Conservation (phyloP, 2,797 vertebrate genomes). For the Naso thynnoides region DNA sequence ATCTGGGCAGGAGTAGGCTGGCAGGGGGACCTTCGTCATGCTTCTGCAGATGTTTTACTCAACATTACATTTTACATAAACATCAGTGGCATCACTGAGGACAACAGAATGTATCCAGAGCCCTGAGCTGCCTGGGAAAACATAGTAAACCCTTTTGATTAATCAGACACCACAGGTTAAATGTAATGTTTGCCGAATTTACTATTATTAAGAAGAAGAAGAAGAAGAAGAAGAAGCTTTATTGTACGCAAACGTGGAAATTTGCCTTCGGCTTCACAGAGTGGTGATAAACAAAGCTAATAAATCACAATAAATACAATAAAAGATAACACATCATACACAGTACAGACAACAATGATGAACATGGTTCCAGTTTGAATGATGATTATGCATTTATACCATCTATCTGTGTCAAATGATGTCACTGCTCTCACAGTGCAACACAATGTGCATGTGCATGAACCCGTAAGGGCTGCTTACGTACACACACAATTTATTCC, state of each 20-base stretch:
- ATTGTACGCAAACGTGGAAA: too few species aligned
- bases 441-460: background rate
- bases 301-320: too few species aligned
- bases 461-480: constrained; percentile 7
- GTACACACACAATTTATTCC: constrained; percentile 22
- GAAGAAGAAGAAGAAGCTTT: too few species aligned
- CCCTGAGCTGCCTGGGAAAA: background rate
- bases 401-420: background rate
- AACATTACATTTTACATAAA: constrained; percentile 12
- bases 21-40: background rate
- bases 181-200: background rate
- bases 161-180: background rate
- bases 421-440: background rate
- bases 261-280: too few species aligned
- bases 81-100: background rate
- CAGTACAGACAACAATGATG: too few species aligned
- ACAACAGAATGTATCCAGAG: background rate
- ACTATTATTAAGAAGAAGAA: too few species aligned
- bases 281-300: too few species aligned
- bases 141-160: background rate
- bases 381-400: too few species aligned
- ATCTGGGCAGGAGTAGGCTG: background rate
- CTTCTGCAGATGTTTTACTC: constrained; percentile 1
- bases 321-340: too few species aligned
- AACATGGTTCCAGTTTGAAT: too few species aligned